These are phyloP conservation scores for Xenops minutus DNA, from an alignment of 2,797 vertebrate genomes.

Conservation along the genomic window DNA sequence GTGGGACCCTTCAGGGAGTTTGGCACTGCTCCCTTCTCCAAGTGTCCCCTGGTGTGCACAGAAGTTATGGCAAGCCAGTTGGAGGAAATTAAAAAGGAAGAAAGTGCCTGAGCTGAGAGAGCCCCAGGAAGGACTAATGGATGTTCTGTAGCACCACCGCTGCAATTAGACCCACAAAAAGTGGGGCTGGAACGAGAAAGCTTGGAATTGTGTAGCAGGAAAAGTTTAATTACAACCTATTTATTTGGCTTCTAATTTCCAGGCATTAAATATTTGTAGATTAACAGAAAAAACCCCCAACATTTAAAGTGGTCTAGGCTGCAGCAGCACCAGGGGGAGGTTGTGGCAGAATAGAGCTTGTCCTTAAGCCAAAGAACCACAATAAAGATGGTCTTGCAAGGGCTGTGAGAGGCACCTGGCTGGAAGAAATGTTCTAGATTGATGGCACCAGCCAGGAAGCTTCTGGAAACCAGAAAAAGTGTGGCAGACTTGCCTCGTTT, in stretches of 20 bases:
- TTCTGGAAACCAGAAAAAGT: not conserved
- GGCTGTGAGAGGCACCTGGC: not conserved
- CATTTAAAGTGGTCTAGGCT: not conserved
- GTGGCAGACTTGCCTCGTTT: not conserved
- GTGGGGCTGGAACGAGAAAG: not conserved
- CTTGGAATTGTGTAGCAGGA: not conserved
- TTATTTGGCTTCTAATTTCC: not conserved
- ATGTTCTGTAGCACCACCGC: fast-evolving
- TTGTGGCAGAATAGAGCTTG: not conserved
- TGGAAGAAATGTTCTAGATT: not conserved
- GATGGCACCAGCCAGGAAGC: not conserved
- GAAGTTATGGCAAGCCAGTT: not conserved
- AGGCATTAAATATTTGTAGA: not conserved
- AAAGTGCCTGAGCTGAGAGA: not conserved
- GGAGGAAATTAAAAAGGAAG: slow-evolving; percentile 19
- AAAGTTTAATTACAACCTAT: not conserved
- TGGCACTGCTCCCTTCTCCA: not conserved
- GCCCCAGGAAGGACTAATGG: not conserved
- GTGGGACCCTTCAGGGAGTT: not conserved
- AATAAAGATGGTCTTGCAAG: not conserved
- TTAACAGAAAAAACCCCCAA: not conserved
- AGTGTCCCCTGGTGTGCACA: not conserved
- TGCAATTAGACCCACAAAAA: not conserved
- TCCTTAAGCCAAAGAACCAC: not conserved
- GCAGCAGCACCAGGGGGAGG: not conserved